Conservation (phyloP, 2,888 invertebrate species). For the Emmelina monodactyla region DNA sequence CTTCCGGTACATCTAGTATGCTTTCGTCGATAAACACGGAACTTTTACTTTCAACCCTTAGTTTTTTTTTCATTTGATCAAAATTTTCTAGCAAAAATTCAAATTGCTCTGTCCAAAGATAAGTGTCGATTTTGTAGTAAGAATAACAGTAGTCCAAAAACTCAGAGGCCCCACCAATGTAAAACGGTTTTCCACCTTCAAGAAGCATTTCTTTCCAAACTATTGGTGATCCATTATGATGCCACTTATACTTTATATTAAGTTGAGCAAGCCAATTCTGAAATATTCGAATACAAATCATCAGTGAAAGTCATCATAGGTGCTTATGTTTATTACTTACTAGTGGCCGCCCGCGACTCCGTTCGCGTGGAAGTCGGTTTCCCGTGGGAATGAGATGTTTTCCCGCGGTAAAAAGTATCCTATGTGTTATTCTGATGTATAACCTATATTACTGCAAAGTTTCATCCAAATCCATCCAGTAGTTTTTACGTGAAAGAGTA, state of each 20-base stretch:
- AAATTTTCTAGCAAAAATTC: conserved; percentile 29
- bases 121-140: conserved; percentile 59
- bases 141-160: conserved; percentile 70
- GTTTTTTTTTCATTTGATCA: conserved; percentile 31
- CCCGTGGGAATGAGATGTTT: too few species aligned
- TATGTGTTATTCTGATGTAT: too few species aligned
- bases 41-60: conserved; percentile 4
- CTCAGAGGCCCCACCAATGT: conserved; percentile 66
- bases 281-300: conserved; percentile 1
- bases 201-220: conserved; percentile 69
- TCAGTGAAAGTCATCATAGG: too few species aligned
- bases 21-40: conserved; percentile 6
- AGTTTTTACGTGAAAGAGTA: too few species aligned
- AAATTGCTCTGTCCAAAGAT: conserved; percentile 31
- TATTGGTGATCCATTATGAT: conserved; percentile 59
- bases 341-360: too few species aligned
- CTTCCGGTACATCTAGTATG: background rate
- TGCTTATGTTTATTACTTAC: too few species aligned
- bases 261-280: conserved; percentile 57
- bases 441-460: too few species aligned
- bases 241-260: conserved; percentile 64
- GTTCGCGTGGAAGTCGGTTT: too few species aligned
- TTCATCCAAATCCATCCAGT: too few species aligned
- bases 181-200: conserved; percentile 59
- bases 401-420: too few species aligned